Conservation (phyloP, 2,888 invertebrate genomes). For the Acleris holmiana region DNA sequence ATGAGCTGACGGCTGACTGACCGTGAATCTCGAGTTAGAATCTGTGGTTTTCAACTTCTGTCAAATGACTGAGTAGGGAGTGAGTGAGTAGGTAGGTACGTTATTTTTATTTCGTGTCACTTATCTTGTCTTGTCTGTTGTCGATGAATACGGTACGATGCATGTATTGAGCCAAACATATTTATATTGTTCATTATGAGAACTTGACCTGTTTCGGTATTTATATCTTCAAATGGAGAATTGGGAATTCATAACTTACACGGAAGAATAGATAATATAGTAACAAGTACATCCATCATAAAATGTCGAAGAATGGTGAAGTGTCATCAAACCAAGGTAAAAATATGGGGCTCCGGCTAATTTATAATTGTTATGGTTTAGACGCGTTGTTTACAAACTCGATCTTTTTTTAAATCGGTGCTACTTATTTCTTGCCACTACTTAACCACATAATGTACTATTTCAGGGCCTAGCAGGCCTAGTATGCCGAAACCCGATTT, state of each 20-base stretch:
- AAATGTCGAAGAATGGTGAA: constrained; percentile 90
- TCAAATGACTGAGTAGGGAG: too few relatives aligned
- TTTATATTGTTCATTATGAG: constrained; percentile 55
- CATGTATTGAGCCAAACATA: constrained; percentile 42
- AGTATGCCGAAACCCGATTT: constrained; percentile 76
- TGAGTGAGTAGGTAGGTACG: too few relatives aligned
- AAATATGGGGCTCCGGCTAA: constrained; percentile 26
- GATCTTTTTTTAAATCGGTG: background rate
- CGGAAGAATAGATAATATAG: constrained; percentile 62
- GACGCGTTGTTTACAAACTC: constrained; percentile 21
- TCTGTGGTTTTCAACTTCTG: too few relatives aligned
- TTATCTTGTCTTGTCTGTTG: constrained; percentile 43
- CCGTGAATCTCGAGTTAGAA: too few relatives aligned
- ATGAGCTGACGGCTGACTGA: too few relatives aligned
- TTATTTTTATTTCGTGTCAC: too few relatives aligned
- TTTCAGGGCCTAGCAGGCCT: constrained; percentile 76
- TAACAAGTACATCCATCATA: constrained; percentile 47
- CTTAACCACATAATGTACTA: constrained; percentile 11
- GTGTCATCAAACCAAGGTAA: constrained; percentile 87
- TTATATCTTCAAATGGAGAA: constrained; percentile 70
- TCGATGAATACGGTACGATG: constrained; percentile 58
- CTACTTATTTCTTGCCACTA: too few relatives aligned
- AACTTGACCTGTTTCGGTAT: constrained; percentile 56
- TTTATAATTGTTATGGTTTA: constrained; percentile 19
- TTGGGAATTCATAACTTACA: constrained; percentile 56